A percentile compares a stretch with the other conserved stretches of the same genome.
Evolutionary conservation across 2,797 vertebrate species (phyloP).

Genomic region (Epinephelus awoara): DNA sequence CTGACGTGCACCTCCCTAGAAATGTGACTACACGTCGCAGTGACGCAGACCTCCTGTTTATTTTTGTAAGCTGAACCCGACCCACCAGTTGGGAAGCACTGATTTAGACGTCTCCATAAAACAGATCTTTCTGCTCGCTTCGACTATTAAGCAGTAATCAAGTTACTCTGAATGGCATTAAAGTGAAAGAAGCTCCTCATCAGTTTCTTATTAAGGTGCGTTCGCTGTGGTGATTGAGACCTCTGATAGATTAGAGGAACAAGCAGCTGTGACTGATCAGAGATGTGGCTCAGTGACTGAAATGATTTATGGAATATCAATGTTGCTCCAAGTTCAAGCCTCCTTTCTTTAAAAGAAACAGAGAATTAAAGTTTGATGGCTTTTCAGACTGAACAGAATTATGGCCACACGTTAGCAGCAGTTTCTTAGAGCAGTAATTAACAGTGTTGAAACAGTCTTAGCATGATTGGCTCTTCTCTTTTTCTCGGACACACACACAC

Average conservation of each 20-base stretch:
- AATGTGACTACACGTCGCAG: no score
- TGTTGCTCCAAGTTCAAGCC: slow-evolving; percentile 13
- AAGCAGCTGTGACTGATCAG: slow-evolving; percentile 53
- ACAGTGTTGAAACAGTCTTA: not conserved
- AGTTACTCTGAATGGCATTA: slow-evolving; percentile 60
- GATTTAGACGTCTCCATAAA: slow-evolving; percentile 3
- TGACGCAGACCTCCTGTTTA: no score
- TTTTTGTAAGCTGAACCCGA: no score
- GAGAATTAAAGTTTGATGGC: slow-evolving; percentile 19
- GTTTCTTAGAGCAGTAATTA: not conserved
- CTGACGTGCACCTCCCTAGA: no score
- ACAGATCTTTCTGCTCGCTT: slow-evolving; percentile 40
- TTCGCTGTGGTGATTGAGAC: slow-evolving; percentile 63
- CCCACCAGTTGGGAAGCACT: no score
- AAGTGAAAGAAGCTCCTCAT: slow-evolving; percentile 63
- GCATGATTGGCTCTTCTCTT: not conserved
- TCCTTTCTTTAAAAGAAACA: not conserved
- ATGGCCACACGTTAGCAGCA: not conserved
- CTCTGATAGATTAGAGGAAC: slow-evolving; percentile 49
- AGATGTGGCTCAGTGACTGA: slow-evolving; percentile 22
- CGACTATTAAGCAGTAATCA: slow-evolving; percentile 58
- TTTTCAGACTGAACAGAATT: slow-evolving; percentile 1
- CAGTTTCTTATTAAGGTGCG: slow-evolving; percentile 66
- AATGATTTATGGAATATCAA: slow-evolving; percentile 57
- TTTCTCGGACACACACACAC: slow-evolving; percentile 5